These are phyloP conservation scores for Agonopterix alstromeriana DNA, from an alignment of 2,888 invertebrate genomes.

Conservation along the genomic window DNA sequence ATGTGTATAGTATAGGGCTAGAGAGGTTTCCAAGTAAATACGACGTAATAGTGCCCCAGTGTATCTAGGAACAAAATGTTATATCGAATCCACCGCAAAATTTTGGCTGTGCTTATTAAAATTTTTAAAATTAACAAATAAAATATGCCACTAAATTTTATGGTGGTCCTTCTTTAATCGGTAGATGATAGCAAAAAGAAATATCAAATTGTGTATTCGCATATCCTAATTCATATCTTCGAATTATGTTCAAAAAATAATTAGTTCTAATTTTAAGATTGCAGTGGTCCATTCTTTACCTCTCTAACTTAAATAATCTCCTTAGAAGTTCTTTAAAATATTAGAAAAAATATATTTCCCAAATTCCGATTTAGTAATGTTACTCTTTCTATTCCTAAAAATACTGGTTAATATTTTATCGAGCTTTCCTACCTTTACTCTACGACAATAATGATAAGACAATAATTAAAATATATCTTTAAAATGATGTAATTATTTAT, in stretches of 20 bases:
- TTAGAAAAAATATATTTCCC: constrained; percentile 21
- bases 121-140: constrained; percentile 28
- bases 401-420: constrained; percentile 38
- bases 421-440: constrained; percentile 61
- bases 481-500: constrained; percentile 6
- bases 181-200: constrained; percentile 2
- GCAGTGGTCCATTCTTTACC: constrained; percentile 51
- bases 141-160: constrained; percentile 34
- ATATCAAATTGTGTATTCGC: constrained; percentile 23
- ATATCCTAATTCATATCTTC: constrained; percentile 25
- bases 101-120: constrained; percentile 69
- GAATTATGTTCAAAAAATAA: constrained; percentile 8
- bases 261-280: constrained; percentile 25
- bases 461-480: constrained; percentile 29
- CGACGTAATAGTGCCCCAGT: not conserved
- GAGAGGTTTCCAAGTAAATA: not conserved
- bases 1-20: too few relatives aligned
- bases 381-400: constrained; percentile 1
- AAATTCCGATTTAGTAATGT: constrained; percentile 10
- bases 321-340: constrained; percentile 21
- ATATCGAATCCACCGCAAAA: constrained; percentile 61
- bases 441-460: constrained; percentile 61
- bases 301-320: constrained; percentile 25
- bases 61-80: constrained; percentile 31
- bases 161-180: constrained; percentile 30